phyloP scores from a whole-genome alignment of 2,797 vertebrate species.

The Eutrigla gurnardus region DNA sequence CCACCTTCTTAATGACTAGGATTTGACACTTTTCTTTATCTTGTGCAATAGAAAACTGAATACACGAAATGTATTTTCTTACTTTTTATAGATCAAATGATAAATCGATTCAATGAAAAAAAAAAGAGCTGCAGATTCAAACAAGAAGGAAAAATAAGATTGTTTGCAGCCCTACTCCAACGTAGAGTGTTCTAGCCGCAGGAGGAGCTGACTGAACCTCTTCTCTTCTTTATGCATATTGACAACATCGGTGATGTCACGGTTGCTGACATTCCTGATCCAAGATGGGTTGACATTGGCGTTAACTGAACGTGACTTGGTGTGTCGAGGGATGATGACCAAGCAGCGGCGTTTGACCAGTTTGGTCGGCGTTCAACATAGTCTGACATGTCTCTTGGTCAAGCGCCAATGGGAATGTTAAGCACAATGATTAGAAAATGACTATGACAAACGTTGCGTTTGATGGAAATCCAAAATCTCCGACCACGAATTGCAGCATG shows the following conservation, averaged over 20 bases:
- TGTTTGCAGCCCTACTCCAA: too few species aligned
- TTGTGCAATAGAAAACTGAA: background rate
- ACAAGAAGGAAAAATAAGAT: too few species aligned
- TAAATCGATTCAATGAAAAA: background rate
- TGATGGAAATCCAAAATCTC: conserved; percentile 5
- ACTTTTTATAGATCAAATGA: background rate
- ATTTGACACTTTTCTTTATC: background rate
- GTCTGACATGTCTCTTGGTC: background rate
- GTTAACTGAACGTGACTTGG: background rate
- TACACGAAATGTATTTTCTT: background rate
- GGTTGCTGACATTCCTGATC: too few species aligned
- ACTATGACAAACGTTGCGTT: background rate
- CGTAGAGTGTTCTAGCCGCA: too few species aligned
- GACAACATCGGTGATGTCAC: background rate
- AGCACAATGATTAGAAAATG: background rate
- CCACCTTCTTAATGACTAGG: background rate
- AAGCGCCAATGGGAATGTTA: conserved; percentile 1
- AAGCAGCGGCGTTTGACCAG: background rate
- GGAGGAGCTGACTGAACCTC: background rate
- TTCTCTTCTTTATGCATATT: background rate
- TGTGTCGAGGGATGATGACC: background rate
- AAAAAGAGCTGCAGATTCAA: background rate
- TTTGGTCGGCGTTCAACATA: background rate
- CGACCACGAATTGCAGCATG: too few species aligned
- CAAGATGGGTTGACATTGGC: background rate